Conservation (phyloP, 2,113 vertebrate species). For the Sialia sialis region DNA sequence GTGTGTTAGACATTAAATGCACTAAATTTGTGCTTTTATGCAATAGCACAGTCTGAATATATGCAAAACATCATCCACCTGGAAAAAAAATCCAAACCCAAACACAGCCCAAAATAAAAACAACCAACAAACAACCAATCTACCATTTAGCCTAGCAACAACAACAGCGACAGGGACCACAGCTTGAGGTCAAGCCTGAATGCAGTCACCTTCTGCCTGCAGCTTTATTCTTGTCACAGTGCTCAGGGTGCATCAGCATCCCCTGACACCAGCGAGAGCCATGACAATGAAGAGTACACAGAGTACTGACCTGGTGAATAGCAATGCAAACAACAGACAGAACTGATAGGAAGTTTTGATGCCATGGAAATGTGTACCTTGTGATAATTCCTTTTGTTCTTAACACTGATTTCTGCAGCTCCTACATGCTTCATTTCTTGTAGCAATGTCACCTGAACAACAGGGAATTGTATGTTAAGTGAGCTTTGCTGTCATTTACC, state of each 20-base stretch:
- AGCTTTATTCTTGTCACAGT: not conserved
- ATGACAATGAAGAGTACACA: not conserved
- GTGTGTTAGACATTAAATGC: not conserved
- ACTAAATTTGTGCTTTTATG: not conserved
- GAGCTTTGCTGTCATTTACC: not conserved
- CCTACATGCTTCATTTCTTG: fast-evolving
- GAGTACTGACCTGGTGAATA: not conserved
- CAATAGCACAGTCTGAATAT: not conserved
- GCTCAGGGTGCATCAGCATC: fast-evolving
- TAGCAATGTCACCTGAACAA: not conserved
- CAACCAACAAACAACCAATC: not conserved
- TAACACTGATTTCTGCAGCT: not conserved
- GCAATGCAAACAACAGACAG: not conserved
- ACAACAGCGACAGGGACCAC: not conserved
- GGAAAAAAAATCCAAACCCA: not conserved
- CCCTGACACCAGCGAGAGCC: not conserved
- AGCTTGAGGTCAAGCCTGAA: not conserved
- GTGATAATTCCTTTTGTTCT: not conserved
- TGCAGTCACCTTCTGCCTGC: not conserved
- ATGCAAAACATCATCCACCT: fast-evolving
- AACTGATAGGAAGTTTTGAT: not conserved
- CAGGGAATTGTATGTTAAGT: not conserved
- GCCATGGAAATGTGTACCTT: not conserved
- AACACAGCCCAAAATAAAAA: not conserved
- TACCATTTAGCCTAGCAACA: not conserved